Percentiles rank a stretch among this genome's conserved stretches.
Evolutionary conservation across 2,888 invertebrate species (phyloP).

Genomic region (Leucophenga maculata): DNA sequence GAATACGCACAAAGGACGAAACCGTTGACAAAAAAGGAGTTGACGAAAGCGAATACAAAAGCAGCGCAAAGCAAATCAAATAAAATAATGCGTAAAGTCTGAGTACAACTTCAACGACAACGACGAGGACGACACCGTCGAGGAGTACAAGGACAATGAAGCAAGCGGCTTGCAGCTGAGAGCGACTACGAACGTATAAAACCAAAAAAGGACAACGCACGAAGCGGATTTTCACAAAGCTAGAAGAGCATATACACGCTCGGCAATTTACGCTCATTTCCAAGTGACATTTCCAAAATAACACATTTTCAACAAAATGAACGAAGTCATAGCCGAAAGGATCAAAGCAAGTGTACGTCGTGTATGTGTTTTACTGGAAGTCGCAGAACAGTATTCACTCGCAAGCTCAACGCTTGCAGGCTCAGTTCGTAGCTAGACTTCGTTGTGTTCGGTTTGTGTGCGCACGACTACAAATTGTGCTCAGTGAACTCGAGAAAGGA

Average conservation of each 20-base stretch:
- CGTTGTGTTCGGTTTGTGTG: constrained; percentile 57
- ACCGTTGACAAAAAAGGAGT: constrained; percentile 14
- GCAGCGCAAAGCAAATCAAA: constrained; percentile 38
- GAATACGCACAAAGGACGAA: constrained; percentile 6
- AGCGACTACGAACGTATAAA: not conserved
- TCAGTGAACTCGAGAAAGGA: constrained; percentile 6
- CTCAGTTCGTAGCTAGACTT: constrained; percentile 60
- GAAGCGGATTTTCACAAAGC: not conserved
- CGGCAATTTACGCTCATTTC: constrained; percentile 34
- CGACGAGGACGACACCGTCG: not conserved
- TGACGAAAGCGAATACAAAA: constrained; percentile 34
- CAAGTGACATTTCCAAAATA: constrained; percentile 58
- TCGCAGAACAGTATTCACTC: constrained; percentile 48
- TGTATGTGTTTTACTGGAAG: constrained; percentile 38
- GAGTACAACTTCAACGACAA: not conserved
- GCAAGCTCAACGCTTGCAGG: constrained; percentile 42
- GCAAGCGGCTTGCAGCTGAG: not conserved
- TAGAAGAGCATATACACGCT: not conserved
- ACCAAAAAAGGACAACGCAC: constrained; percentile 1
- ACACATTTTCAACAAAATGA: constrained; percentile 47
- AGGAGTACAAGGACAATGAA: too few relatives aligned
- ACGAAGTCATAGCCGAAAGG: not conserved
- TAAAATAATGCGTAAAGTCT: constrained; percentile 7
- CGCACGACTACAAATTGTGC: constrained; percentile 52
- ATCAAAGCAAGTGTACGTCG: not conserved